Evolutionary conservation across 1,140 invertebrate genomes (phyloP).

Genomic region (Popillia japonica): DNA sequence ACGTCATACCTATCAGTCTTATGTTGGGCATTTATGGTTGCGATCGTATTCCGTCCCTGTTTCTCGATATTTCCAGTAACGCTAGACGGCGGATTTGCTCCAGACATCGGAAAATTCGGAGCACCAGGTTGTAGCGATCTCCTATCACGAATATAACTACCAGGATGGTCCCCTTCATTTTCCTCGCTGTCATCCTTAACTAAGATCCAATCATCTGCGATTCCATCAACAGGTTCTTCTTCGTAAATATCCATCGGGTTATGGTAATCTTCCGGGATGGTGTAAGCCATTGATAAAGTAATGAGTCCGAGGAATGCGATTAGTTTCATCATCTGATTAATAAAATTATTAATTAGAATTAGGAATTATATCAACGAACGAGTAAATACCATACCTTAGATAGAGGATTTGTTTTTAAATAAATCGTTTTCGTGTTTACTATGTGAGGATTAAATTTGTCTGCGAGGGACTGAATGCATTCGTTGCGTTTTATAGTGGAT

Average conservation of each 20-base stretch:
- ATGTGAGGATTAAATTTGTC: background rate
- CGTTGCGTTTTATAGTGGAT: background rate
- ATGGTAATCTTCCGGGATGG: background rate
- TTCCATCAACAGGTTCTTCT: background rate
- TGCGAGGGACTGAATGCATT: background rate
- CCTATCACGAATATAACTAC: background rate
- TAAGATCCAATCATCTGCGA: background rate
- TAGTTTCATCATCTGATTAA: slow-evolving; percentile 9
- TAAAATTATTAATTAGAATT: background rate
- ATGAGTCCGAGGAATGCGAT: background rate
- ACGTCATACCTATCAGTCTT: slow-evolving; percentile 10
- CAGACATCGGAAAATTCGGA: background rate
- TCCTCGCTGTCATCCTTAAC: background rate
- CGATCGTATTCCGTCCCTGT: background rate
- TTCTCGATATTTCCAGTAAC: background rate
- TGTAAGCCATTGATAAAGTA: background rate
- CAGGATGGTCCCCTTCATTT: background rate
- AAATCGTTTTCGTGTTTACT: background rate
- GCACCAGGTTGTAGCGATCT: slow-evolving; percentile 21
- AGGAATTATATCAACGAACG: background rate
- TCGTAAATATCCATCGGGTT: background rate
- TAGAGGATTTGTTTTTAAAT: background rate
- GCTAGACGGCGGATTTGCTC: background rate
- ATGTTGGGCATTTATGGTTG: slow-evolving; percentile 27
- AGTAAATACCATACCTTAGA: background rate